These are phyloP conservation scores for Catharus ustulatus DNA, from an alignment of 2,797 vertebrate genomes.

Conservation along the genomic window DNA sequence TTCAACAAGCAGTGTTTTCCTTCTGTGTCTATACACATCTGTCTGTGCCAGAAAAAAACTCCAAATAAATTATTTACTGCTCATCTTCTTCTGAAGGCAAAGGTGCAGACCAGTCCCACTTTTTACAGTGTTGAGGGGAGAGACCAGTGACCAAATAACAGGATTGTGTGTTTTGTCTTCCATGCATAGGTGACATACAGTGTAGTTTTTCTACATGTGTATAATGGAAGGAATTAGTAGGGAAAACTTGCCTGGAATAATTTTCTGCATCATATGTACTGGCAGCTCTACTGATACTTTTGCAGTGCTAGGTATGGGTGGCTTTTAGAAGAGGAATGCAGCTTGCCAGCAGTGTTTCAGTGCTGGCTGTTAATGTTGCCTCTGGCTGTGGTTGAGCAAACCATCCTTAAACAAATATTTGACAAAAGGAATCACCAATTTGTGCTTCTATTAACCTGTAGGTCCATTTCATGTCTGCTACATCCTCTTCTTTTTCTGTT, in stretches of 20 bases:
- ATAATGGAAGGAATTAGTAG: background rate
- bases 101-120: background rate
- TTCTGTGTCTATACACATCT: constrained; percentile 31
- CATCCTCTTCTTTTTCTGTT: background rate
- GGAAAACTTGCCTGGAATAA: background rate
- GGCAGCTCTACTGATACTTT: background rate
- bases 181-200: background rate
- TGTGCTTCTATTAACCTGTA: background rate
- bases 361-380: background rate
- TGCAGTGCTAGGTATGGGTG: background rate
- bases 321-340: background rate
- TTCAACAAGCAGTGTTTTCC: constrained; percentile 29
- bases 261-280: background rate
- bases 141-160: background rate
- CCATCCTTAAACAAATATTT: background rate
- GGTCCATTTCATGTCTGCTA: background rate
- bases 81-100: background rate
- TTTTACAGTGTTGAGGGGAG: background rate
- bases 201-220: background rate
- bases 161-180: background rate
- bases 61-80: constrained; percentile 14
- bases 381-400: background rate
- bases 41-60: constrained; percentile 9
- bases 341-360: background rate
- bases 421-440: background rate